These are phyloP conservation scores for Acridotheres tristis DNA, from an alignment of 2,797 vertebrate genomes.

Conservation along the genomic window DNA sequence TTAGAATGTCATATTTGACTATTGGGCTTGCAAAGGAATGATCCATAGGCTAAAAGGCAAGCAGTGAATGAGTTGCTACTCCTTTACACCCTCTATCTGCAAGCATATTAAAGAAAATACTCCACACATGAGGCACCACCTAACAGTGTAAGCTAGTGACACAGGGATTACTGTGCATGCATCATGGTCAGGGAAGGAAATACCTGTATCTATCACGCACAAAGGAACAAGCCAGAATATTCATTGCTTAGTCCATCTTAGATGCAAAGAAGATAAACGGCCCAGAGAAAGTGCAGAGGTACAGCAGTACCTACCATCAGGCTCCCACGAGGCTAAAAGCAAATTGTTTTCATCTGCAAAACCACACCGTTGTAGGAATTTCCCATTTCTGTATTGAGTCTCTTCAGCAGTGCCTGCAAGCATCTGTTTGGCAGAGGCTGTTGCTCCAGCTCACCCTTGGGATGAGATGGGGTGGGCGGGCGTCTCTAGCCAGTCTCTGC, in stretches of 20 bases:
- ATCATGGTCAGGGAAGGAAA: not conserved
- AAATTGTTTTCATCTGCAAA: not conserved
- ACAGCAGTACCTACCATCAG: not conserved
- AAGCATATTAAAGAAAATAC: not conserved
- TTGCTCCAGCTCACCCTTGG: not conserved
- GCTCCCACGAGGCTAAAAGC: not conserved
- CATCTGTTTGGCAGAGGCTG: not conserved
- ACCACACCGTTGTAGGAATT: not conserved
- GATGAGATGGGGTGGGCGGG: not conserved
- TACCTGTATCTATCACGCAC: fast-evolving
- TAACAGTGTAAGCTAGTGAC: not conserved
- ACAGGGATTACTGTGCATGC: not conserved
- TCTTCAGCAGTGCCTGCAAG: not conserved
- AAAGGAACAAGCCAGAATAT: not conserved
- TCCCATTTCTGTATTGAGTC: fast-evolving
- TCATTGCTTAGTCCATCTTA: not conserved
- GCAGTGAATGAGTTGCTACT: not conserved
- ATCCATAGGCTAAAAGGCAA: not conserved
- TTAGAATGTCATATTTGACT: not conserved
- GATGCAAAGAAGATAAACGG: not conserved
- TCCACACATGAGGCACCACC: not conserved
- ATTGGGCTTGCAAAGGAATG: slow-evolving; percentile 4
- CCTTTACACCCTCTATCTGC: not conserved
- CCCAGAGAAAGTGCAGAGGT: not conserved
- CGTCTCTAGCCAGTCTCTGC: not conserved